Conservation (phyloP, 92 coral and sea anemone species). For the Diadumene lineata region DNA sequence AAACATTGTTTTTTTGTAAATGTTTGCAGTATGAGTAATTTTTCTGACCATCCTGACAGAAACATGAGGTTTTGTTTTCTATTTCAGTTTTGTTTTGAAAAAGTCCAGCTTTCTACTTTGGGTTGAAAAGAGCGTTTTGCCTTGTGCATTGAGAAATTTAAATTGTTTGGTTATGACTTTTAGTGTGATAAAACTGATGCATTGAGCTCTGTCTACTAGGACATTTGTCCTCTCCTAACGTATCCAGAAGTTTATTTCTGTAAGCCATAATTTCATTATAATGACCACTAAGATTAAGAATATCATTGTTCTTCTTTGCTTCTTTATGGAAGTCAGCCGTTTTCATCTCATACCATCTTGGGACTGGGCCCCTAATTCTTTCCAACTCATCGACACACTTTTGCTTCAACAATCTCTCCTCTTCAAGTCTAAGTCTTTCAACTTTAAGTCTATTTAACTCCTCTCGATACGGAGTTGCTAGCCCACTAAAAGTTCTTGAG, state of each 20-base stretch:
- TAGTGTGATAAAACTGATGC: slow-evolving; percentile 36
- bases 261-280: slow-evolving; percentile 89
- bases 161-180: slow-evolving; percentile 34
- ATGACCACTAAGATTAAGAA: slow-evolving; percentile 82
- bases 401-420: slow-evolving; percentile 71
- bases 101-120: no score
- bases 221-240: slow-evolving; percentile 72
- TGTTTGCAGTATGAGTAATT: no score
- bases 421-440: slow-evolving; percentile 78
- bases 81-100: no score
- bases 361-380: slow-evolving; percentile 91
- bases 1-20: no score
- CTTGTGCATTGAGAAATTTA: neutral
- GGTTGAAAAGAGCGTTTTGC: no score
- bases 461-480: slow-evolving; percentile 88
- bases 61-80: no score
- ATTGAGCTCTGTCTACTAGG: slow-evolving; percentile 25
- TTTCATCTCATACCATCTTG: slow-evolving; percentile 95
- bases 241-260: slow-evolving; percentile 69
- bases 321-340: slow-evolving; percentile 85
- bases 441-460: slow-evolving; percentile 71
- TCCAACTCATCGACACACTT: slow-evolving; percentile 81
- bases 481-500: slow-evolving; percentile 85
- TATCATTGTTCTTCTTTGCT: slow-evolving; percentile 80
- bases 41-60: no score